Evolutionary conservation across 2,797 vertebrate genomes (phyloP).

Genomic region (Scolopax bukidnonensis): DNA sequence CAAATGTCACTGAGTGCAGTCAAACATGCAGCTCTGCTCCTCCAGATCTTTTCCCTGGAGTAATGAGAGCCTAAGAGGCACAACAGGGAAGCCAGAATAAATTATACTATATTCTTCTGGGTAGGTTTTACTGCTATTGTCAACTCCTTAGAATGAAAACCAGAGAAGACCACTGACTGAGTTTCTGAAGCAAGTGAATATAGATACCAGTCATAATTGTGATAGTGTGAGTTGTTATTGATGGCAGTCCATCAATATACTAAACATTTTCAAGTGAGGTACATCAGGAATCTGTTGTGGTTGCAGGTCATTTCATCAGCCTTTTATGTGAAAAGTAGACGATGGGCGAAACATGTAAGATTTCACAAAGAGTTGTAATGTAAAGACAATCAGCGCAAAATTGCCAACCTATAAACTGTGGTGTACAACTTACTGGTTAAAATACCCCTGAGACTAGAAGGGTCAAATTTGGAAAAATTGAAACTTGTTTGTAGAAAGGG

Average conservation of each 20-base stretch:
- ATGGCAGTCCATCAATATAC: background rate
- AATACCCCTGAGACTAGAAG: background rate
- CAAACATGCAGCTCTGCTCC: background rate
- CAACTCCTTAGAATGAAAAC: background rate
- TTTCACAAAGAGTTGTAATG: background rate
- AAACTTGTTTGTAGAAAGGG: background rate
- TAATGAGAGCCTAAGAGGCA: background rate
- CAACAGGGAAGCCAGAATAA: background rate
- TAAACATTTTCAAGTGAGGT: background rate
- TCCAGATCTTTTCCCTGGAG: background rate
- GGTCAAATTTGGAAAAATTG: background rate
- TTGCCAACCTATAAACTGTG: background rate
- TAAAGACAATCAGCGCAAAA: background rate
- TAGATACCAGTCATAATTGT: background rate
- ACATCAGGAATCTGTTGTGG: background rate
- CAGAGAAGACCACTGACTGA: background rate
- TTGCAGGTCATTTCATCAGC: background rate
- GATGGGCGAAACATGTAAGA: background rate
- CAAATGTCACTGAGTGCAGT: slow-evolving; percentile 19
- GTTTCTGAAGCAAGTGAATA: background rate
- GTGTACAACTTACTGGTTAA: background rate
- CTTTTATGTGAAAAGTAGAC: background rate
- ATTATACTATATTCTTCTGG: background rate
- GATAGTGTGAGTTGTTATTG: background rate
- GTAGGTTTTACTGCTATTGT: background rate